phyloP scores from a whole-genome alignment of 2,797 vertebrate genomes.

The Diceros bicornis region DNA sequence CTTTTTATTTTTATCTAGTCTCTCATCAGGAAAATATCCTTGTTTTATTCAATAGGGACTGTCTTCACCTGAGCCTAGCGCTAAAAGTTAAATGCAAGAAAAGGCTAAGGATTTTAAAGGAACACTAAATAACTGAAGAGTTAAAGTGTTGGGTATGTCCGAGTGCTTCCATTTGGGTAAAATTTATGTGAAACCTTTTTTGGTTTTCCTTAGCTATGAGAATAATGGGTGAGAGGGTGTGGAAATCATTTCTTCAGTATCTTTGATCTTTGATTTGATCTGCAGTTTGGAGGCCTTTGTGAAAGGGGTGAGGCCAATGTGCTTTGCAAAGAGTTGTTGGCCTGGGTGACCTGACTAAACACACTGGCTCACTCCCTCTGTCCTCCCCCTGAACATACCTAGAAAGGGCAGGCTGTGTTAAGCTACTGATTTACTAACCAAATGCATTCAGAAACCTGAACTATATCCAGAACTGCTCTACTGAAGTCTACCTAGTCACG shows the following conservation, averaged over 20 bases:
- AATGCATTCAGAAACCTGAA: not conserved
- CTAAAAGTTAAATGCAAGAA: not conserved
- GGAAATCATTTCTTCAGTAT: not conserved
- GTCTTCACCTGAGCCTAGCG: not conserved
- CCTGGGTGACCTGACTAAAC: not conserved
- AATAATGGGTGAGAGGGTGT: not conserved
- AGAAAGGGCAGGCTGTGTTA: not conserved
- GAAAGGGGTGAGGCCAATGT: not conserved
- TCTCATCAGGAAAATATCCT: not conserved
- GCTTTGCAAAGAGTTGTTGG: not conserved
- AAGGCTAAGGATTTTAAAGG: not conserved
- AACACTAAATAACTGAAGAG: not conserved
- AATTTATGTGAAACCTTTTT: not conserved
- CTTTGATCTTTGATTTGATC: slow-evolving; percentile 20
- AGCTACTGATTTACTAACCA: not conserved
- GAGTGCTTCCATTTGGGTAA: not conserved
- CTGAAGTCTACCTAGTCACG: not conserved
- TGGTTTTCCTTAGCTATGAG: not conserved
- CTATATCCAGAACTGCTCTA: not conserved
- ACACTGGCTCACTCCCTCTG: not conserved
- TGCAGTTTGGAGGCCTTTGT: not conserved
- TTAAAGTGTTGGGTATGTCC: not conserved
- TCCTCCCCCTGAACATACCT: not conserved
- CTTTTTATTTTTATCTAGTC: not conserved
- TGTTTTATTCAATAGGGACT: not conserved